Evolutionary conservation across 2,797 vertebrate species (phyloP).

Genomic region (Eulemur coronatus): DNA sequence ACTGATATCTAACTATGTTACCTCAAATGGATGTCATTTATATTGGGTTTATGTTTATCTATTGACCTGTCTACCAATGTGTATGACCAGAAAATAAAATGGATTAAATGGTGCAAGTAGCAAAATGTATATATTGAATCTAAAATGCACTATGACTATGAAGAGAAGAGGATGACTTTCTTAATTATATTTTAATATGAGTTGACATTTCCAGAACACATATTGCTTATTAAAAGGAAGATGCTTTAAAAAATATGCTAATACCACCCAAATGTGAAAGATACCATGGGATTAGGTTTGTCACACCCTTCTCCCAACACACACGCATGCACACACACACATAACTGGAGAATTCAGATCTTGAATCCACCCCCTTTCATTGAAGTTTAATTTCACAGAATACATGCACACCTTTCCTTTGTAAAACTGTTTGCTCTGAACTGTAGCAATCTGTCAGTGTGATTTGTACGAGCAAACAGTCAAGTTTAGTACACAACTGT

Average conservation of each 20-base stretch:
- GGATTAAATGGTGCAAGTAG: neutral
- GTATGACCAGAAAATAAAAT: neutral
- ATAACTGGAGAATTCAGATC: neutral
- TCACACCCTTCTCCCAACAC: neutral
- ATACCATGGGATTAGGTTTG: neutral
- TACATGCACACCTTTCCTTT: neutral
- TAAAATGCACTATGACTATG: neutral
- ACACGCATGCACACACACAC: neutral
- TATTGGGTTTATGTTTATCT: neutral
- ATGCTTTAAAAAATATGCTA: slow-evolving; percentile 2
- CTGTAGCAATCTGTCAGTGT: neutral
- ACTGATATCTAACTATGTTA: neutral
- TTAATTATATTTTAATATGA: slow-evolving; percentile 52
- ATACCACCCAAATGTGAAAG: neutral
- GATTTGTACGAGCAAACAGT: neutral
- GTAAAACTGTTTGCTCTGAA: neutral
- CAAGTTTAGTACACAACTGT: neutral
- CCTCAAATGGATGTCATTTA: neutral
- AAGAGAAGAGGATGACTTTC: slow-evolving; percentile 19
- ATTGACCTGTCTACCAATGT: neutral
- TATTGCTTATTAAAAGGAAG: neutral
- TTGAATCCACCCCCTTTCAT: neutral
- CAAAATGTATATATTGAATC: slow-evolving; percentile 30
- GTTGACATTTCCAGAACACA: slow-evolving; percentile 41
- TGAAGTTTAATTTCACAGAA: neutral